phyloP scores from a whole-genome alignment of 2,888 invertebrate genomes.

The Temnothorax unifasciatus region DNA sequence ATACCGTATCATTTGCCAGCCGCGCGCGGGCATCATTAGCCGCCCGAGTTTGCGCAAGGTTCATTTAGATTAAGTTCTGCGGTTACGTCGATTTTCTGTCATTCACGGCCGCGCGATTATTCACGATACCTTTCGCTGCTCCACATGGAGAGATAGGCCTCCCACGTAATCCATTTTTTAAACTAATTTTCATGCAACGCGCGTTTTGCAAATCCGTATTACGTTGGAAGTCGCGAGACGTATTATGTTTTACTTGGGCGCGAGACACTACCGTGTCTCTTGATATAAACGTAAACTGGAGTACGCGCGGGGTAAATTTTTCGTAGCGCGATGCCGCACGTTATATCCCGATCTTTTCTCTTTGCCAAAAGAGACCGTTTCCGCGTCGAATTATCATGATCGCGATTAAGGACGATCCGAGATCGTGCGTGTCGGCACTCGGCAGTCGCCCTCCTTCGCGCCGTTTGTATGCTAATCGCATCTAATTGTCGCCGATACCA shows the following conservation, averaged over 20 bases:
- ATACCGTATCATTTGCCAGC: neutral
- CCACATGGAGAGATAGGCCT: slow-evolving; percentile 15
- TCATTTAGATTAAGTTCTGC: slow-evolving; percentile 36
- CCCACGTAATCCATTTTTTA: neutral
- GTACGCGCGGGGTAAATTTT: too few relatives aligned
- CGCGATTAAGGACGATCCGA: neutral
- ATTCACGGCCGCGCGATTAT: slow-evolving; percentile 24
- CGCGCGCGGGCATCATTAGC: slow-evolving; percentile 7
- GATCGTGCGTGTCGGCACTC: neutral
- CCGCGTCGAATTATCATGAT: neutral
- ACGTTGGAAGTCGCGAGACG: neutral
- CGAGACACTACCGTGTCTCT: too few relatives aligned
- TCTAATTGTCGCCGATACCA: slow-evolving; percentile 40
- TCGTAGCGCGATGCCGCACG: neutral
- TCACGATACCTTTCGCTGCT: slow-evolving; percentile 32
- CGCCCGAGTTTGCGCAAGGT: slow-evolving; percentile 19
- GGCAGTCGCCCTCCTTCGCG: neutral
- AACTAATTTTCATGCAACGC: neutral
- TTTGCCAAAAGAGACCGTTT: neutral
- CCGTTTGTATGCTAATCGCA: slow-evolving; percentile 11
- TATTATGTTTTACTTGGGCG: neutral
- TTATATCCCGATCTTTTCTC: neutral
- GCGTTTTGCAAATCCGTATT: neutral
- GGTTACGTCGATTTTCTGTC: slow-evolving; percentile 42
- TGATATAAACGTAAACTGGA: neutral